Evolutionary conservation across 2,113 vertebrate species (phyloP).

Genomic region (Tragelaphus scriptus): DNA sequence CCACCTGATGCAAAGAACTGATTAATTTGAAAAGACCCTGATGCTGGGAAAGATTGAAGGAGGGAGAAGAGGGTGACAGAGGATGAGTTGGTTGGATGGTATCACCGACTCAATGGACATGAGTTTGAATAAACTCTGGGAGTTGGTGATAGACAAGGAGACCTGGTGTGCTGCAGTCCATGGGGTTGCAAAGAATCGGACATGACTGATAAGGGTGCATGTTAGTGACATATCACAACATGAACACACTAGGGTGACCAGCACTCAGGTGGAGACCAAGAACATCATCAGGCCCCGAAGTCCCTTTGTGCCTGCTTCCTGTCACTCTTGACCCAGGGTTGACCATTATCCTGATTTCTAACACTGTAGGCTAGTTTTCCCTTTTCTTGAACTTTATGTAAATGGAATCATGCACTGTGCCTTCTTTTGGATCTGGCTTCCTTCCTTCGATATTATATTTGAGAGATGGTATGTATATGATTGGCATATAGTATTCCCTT

Average conservation of each 20-base stretch:
- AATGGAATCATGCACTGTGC: neutral
- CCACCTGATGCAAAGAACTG: neutral
- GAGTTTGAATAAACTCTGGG: neutral
- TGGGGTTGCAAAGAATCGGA: neutral
- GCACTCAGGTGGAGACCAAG: neutral
- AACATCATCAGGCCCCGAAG: neutral
- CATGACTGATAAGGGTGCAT: neutral
- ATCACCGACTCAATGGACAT: neutral
- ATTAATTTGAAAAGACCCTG: neutral
- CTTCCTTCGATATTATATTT: neutral
- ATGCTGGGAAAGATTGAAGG: neutral
- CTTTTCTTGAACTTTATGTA: neutral
- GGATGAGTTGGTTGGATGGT: neutral
- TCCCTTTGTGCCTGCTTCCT: neutral
- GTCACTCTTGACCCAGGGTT: neutral
- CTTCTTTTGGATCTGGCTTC: neutral
- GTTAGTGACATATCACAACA: neutral
- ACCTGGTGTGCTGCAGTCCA: neutral
- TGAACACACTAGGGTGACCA: neutral
- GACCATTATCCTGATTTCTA: neutral
- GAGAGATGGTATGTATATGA: neutral
- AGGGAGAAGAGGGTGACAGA: neutral
- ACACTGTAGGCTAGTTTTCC: neutral
- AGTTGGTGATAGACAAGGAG: neutral
- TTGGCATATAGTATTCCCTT: neutral